A percentile compares a stretch with the other conserved stretches of the same genome.
Evolutionary conservation across 2,888 invertebrate species (phyloP).

Genomic region (Hemaris fuciformis): DNA sequence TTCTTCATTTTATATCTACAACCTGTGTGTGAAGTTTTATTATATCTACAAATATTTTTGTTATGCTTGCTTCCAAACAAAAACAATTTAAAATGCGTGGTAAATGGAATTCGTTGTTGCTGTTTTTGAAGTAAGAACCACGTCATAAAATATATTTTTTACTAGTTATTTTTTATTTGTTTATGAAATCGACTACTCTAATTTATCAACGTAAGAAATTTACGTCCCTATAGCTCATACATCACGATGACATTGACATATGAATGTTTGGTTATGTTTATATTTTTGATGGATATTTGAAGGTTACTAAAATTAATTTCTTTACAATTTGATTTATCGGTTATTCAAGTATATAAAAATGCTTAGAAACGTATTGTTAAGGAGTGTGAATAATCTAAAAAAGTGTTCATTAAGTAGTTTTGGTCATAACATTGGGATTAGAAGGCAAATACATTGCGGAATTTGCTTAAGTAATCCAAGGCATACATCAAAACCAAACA

Average conservation of each 20-base stretch:
- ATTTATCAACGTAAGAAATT: not conserved
- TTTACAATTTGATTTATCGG: not conserved
- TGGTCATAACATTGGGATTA: conserved; percentile 37
- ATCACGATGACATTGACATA: not conserved
- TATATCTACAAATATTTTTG: not conserved
- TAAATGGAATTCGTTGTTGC: too few species aligned
- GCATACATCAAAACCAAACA: conserved; percentile 58
- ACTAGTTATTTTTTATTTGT: not conserved
- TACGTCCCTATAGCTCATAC: not conserved
- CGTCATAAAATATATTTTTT: not conserved
- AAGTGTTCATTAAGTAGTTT: conserved; percentile 23
- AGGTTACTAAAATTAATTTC: not conserved
- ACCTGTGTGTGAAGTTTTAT: not conserved
- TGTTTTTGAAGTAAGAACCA: too few species aligned
- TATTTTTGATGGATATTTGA: not conserved
- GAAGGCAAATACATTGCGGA: conserved; percentile 59
- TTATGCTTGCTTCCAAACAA: not conserved
- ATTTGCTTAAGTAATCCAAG: conserved; percentile 63
- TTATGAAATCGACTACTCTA: not conserved
- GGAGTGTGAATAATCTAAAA: conserved; percentile 18
- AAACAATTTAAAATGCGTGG: not conserved
- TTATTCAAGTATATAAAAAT: conserved; percentile 10
- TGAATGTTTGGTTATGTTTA: not conserved
- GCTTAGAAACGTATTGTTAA: conserved; percentile 22
- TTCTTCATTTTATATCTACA: not conserved